Evolutionary conservation across 2,113 vertebrate species (phyloP), one percentile per base, ranked within the genome.

Genomic region (Tetrao urogallus): DNA sequence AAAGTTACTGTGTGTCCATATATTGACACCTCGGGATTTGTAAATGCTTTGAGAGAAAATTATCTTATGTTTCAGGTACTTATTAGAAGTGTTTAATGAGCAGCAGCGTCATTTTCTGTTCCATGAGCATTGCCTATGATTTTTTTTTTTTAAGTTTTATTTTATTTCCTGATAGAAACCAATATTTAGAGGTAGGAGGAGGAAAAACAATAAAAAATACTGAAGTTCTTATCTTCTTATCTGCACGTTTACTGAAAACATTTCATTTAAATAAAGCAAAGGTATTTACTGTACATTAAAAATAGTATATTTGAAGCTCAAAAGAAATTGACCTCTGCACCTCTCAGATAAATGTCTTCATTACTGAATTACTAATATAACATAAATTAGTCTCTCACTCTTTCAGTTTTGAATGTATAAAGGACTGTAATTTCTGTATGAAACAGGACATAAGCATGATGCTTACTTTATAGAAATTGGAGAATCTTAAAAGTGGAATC

Each of bases 21-120:
- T 96, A 90, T 91, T 61, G 88, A 80, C 66, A 84, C 22, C 22
- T 12, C 20, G 66, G 83, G 60, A 93, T 80, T 94, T 93, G 60
- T 61, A 93, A 82, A 81, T 63, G 81, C n/a, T 86, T 63, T 61
- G 42, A 82, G 60, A 87, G 30, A 89, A 64, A 12, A 74, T 10
- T 19, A 22, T 16, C 25, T 65, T 57, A 43, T 30, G 82, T 93
- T 69, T 64, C 63, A 45, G 36, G 50, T 82, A 85, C 77, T 12
- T 0, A 2, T 43, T 73, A 69, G 36, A 90, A 76, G n/a, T 22
- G 12, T 65, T 84, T 90, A 92, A 95, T 74, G 54, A 88, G 63
- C 43, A 81, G 30, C 12, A 38, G 13, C 43, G 32, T 60, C 4
- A 15, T 85, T 91, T 80, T 22, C 21, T 74, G 50, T 64, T 69